Conservation (phyloP, 2,113 vertebrate genomes). For the Ibidorhyncha struthersii region DNA sequence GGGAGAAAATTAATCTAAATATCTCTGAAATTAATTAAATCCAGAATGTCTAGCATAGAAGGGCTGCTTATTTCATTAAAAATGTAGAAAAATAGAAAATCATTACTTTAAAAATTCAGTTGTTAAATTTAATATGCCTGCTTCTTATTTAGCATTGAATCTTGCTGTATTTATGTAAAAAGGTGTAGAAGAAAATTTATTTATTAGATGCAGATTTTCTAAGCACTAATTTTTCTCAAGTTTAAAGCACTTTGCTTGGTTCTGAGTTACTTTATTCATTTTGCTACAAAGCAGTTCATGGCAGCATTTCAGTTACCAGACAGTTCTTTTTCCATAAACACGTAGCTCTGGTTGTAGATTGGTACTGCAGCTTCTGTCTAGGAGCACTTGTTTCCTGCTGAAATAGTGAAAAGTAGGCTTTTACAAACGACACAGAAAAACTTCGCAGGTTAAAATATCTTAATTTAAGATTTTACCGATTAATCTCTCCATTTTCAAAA, state of each 20-base stretch:
- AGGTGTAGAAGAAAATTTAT: neutral
- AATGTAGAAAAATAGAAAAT: neutral
- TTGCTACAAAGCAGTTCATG: neutral
- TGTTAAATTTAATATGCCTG: neutral
- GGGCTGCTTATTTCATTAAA: neutral
- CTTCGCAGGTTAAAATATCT: neutral
- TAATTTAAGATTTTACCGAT: neutral
- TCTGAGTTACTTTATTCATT: neutral
- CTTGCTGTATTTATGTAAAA: neutral
- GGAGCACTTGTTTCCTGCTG: neutral
- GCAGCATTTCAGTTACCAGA: neutral
- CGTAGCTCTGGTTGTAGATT: neutral
- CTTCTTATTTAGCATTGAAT: neutral
- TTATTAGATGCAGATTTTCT: neutral
- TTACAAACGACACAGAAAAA: neutral
- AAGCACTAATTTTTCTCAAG: neutral
- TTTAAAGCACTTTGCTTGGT: neutral
- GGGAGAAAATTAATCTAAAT: neutral
- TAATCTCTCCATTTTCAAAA: neutral
- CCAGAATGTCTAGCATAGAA: neutral
- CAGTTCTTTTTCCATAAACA: neutral
- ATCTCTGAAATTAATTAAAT: neutral
- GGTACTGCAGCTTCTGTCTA: neutral
- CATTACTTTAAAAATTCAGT: neutral
- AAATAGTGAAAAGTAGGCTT: neutral